phyloP scores from a whole-genome alignment of 2,888 invertebrate species.

The Parnassius smintheus region DNA sequence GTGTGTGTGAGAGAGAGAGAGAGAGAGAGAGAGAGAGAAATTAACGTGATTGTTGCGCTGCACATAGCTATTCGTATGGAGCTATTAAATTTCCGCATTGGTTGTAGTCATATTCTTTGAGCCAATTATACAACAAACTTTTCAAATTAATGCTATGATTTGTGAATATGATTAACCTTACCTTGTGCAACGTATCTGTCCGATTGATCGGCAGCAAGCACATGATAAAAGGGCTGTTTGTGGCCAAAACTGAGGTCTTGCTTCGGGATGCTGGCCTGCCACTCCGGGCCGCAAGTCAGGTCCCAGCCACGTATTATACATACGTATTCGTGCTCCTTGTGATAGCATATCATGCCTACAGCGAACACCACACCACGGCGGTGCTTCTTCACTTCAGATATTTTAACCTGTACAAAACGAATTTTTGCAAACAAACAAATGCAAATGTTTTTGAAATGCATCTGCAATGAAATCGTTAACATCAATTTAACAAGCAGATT shows the following conservation, averaged over 20 bases:
- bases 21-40: too few species aligned
- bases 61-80: too few species aligned
- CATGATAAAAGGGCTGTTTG: slow-evolving; percentile 86
- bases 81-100: too few species aligned
- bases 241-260: slow-evolving; percentile 69
- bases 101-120: too few species aligned
- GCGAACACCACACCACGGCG: slow-evolving; percentile 72
- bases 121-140: too few species aligned
- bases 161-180: slow-evolving; percentile 30
- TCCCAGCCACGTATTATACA: slow-evolving; percentile 89
- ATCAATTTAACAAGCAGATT: too few species aligned
- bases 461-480: too few species aligned
- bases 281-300: slow-evolving; percentile 74
- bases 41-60: too few species aligned
- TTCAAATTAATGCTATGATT: neutral
- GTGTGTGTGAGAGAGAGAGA: too few species aligned
- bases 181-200: slow-evolving; percentile 86
- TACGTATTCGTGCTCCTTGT: slow-evolving; percentile 81
- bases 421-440: too few species aligned
- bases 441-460: too few species aligned
- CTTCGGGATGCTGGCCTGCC: slow-evolving; percentile 76
- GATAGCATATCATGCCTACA: slow-evolving; percentile 87
- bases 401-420: slow-evolving; percentile 32
- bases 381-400: slow-evolving; percentile 37
- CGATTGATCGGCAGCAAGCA: slow-evolving; percentile 85